Conservation (phyloP, 2,797 vertebrate species). For the Acomys russatus region DNA sequence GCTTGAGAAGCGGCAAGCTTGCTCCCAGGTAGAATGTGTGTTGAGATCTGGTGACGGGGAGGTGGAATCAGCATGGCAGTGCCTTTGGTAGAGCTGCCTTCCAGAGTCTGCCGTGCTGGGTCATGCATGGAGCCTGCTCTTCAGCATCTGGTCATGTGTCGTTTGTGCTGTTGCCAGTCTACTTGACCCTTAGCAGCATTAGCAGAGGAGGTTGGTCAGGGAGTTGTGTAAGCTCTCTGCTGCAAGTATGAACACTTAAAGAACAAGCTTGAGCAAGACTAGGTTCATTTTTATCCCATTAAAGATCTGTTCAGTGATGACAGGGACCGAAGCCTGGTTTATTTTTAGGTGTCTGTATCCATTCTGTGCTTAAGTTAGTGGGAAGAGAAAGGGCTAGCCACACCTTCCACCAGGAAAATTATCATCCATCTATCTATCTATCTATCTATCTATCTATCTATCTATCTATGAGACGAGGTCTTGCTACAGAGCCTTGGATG, state of each 20-base stretch:
- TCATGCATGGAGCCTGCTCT: neutral
- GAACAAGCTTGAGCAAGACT: neutral
- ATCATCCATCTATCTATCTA: neutral
- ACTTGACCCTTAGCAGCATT: neutral
- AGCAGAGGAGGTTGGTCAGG: neutral
- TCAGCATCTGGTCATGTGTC: neutral
- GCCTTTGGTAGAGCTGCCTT: neutral
- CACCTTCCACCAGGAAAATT: neutral
- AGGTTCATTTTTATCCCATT: neutral
- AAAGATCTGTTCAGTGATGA: neutral
- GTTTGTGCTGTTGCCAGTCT: neutral
- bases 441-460: neutral
- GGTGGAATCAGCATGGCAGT: too few species aligned
- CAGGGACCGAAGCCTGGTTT: neutral
- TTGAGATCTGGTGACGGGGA: neutral
- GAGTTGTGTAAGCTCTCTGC: constrained; percentile 30
- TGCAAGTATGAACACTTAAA: neutral
- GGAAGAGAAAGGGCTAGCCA: neutral
- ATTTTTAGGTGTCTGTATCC: neutral
- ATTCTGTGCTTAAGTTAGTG: neutral
- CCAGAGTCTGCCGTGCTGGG: neutral
- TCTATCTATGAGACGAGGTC: neutral
- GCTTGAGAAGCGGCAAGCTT: neutral
- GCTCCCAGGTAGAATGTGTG: neutral
- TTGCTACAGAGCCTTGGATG: neutral